A percentile compares a stretch with the other conserved stretches of the same genome.
phyloP scores from a whole-genome alignment of 2,888 invertebrate species.

The Tiliacea citrago region DNA sequence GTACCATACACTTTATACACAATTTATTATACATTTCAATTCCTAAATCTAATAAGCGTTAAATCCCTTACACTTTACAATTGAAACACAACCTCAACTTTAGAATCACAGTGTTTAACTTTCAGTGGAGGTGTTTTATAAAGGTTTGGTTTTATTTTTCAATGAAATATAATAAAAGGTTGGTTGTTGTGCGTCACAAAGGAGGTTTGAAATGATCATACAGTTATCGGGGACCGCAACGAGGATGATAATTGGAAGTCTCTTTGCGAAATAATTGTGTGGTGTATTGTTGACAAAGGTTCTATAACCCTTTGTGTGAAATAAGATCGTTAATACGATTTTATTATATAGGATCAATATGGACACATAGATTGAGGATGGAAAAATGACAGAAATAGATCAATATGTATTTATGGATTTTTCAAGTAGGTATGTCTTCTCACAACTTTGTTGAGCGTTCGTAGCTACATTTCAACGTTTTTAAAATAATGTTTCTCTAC shows the following conservation, averaged over 20 bases:
- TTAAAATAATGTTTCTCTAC: constrained; percentile 20
- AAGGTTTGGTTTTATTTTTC: constrained; percentile 44
- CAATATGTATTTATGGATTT: not conserved
- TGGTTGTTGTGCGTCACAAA: constrained; percentile 33
- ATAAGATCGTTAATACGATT: constrained; percentile 24
- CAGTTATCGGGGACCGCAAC: constrained; percentile 33
- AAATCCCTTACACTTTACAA: constrained; percentile 50
- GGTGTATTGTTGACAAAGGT: constrained; percentile 36
- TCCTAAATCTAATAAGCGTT: constrained; percentile 72
- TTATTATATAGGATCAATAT: constrained; percentile 11
- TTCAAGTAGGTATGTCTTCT: not conserved
- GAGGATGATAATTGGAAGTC: constrained; percentile 55
- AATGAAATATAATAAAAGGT: constrained; percentile 45
- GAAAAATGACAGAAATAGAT: not conserved
- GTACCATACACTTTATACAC: constrained; percentile 72
- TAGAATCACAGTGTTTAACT: not conserved
- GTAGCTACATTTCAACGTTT: not conserved
- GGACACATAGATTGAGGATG: not conserved
- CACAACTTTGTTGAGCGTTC: constrained; percentile 2
- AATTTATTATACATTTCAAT: constrained; percentile 60
- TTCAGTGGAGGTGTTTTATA: not conserved
- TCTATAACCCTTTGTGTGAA: constrained; percentile 28
- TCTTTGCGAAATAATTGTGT: constrained; percentile 47
- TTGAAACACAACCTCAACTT: constrained; percentile 13
- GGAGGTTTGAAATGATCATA: constrained; percentile 41